A percentile compares a stretch with the other conserved stretches of the same genome.
Conservation (phyloP, 2,888 invertebrate species). For the Fragum fragum region DNA sequence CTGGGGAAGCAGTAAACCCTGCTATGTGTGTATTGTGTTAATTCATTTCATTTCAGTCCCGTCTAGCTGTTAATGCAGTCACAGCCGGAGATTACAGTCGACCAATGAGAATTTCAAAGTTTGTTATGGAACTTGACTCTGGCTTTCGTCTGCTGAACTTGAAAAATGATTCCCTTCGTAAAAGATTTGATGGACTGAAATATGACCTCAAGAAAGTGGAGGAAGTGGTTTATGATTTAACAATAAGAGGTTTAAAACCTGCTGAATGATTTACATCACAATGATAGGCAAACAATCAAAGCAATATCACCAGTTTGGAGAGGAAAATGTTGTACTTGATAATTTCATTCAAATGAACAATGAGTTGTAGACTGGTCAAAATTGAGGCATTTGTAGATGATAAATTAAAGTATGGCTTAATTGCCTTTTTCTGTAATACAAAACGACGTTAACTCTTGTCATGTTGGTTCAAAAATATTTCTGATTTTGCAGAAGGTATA, state of each 20-base stretch:
- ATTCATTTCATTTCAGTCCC: slow-evolving; percentile 86
- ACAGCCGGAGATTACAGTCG: slow-evolving; percentile 92
- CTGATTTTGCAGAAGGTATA: too few species aligned
- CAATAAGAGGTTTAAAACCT: slow-evolving; percentile 83
- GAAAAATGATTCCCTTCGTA: slow-evolving; percentile 96
- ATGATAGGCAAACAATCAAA: too few species aligned
- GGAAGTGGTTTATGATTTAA: slow-evolving; percentile 86
- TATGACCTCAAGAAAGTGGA: slow-evolving; percentile 98
- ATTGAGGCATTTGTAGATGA: too few species aligned
- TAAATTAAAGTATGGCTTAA: too few species aligned
- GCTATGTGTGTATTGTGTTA: background rate
- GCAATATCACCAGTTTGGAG: too few species aligned
- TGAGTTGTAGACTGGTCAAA: too few species aligned
- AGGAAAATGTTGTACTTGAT: too few species aligned
- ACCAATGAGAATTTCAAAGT: slow-evolving; percentile 94
- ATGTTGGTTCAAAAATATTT: too few species aligned
- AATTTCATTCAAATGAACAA: too few species aligned
- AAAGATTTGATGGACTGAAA: slow-evolving; percentile 90
- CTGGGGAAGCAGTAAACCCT: background rate
- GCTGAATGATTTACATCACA: too few species aligned
- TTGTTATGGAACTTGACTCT: slow-evolving; percentile 95
- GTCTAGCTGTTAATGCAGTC: slow-evolving; percentile 87
- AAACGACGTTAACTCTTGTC: too few species aligned
- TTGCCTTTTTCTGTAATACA: too few species aligned
- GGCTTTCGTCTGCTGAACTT: slow-evolving; percentile 96